These are phyloP conservation scores for Ostrea edulis DNA, from an alignment of 1,140 invertebrate genomes.

Conservation along the genomic window DNA sequence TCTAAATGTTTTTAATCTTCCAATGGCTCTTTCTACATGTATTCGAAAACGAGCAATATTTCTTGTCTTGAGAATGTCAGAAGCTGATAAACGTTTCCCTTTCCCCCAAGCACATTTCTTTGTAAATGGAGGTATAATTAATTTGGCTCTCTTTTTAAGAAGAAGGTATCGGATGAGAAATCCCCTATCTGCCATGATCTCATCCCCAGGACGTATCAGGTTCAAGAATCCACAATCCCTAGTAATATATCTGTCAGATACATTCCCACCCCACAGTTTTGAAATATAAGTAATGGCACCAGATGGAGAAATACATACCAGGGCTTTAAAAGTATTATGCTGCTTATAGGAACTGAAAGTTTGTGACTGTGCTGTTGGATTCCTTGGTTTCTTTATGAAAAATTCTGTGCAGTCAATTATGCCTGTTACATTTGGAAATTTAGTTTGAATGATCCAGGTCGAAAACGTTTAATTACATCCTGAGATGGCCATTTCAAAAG, in stretches of 20 bases:
- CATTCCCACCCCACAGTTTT: conserved; percentile 35
- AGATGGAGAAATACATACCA: conserved; percentile 45
- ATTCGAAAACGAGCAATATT: conserved; percentile 59
- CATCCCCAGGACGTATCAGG: conserved; percentile 42
- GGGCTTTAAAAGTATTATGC: conserved; percentile 43
- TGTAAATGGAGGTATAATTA: too few relatives aligned
- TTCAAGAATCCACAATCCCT: conserved; percentile 36
- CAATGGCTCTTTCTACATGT: conserved; percentile 58
- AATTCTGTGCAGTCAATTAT: too few relatives aligned
- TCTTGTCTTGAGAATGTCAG: conserved; percentile 44
- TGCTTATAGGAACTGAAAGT: conserved; percentile 45
- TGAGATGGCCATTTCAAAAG: conserved; percentile 45
- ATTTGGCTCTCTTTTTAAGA: too few relatives aligned
- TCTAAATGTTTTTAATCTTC: conserved; percentile 52
- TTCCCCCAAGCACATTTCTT: too few relatives aligned
- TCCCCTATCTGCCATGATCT: conserved; percentile 48
- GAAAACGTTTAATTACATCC: conserved; percentile 6
- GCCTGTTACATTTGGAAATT: too few relatives aligned
- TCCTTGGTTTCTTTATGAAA: too few relatives aligned
- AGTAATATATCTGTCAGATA: conserved; percentile 47
- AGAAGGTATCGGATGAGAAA: too few relatives aligned
- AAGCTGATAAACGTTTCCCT: not conserved
- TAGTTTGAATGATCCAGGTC: conserved; percentile 39
- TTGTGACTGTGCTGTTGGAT: not conserved
- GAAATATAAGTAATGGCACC: conserved; percentile 49